Evolutionary conservation across 2,797 vertebrate genomes (phyloP).

Genomic region (Liparis tanakae): DNA sequence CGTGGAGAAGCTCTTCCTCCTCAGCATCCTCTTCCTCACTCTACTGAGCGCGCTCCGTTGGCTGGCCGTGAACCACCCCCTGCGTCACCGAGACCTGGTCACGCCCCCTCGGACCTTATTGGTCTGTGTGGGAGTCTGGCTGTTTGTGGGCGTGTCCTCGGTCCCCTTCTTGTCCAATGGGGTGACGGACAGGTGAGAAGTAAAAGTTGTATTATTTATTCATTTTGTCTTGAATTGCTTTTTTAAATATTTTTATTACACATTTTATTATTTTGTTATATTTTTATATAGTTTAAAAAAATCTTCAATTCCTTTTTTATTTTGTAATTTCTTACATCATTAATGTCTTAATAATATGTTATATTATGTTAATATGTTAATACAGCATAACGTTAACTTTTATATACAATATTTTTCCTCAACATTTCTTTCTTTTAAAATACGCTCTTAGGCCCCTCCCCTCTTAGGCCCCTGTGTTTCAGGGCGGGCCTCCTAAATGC

Average conservation of each 20-base stretch:
- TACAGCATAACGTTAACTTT: too few species aligned
- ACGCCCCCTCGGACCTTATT: conserved; percentile 43
- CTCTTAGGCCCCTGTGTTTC: neutral
- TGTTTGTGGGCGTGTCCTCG: conserved; percentile 68
- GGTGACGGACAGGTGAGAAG: conserved; percentile 26
- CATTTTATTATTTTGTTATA: too few species aligned
- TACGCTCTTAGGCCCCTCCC: too few species aligned
- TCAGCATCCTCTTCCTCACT: conserved; percentile 81
- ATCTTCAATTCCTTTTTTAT: too few species aligned
- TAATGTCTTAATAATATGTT: too few species aligned
- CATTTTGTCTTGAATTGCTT: too few species aligned
- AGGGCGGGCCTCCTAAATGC: conserved; percentile 14
- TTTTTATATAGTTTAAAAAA: too few species aligned
- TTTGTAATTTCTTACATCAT: too few species aligned
- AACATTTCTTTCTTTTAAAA: too few species aligned
- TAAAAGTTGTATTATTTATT: neutral
- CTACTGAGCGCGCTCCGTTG: conserved; percentile 78
- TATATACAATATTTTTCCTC: too few species aligned
- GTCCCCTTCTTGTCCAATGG: conserved; percentile 69
- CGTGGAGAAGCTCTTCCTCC: neutral
- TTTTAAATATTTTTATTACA: neutral
- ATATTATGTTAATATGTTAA: too few species aligned
- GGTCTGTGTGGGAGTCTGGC: conserved; percentile 69
- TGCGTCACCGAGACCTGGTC: conserved; percentile 25
- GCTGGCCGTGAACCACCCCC: conserved; percentile 66